These are phyloP conservation scores for Leptopilina clavipes DNA, from an alignment of 1,140 invertebrate genomes.

Conservation along the genomic window DNA sequence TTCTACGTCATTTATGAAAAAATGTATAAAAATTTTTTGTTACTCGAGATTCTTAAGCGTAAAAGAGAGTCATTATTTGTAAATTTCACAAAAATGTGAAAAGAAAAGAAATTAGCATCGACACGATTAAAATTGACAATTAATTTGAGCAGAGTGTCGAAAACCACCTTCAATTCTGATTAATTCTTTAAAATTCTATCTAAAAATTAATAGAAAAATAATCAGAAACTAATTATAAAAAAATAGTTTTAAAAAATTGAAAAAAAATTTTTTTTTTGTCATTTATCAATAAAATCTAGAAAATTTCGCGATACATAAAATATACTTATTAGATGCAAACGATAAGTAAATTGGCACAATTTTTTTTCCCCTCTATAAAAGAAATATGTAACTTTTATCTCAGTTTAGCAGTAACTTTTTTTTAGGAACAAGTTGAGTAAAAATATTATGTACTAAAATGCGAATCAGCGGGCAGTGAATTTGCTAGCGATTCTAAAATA, in stretches of 20 bases:
- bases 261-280: constrained; percentile 38
- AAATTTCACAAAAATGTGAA: neutral
- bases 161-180: neutral
- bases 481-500: constrained; percentile 47
- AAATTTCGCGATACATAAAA: constrained; percentile 39
- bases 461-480: neutral
- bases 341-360: constrained; percentile 52
- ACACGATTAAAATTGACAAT: neutral
- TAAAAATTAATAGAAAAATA: too few species aligned
- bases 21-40: constrained; percentile 35
- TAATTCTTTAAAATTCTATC: too few species aligned
- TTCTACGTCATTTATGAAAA: constrained; percentile 33
- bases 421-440: constrained; percentile 58
- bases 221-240: too few species aligned
- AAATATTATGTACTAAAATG: constrained; percentile 51
- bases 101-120: neutral
- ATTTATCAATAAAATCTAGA: constrained; percentile 31
- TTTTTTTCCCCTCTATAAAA: neutral
- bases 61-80: neutral
- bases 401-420: constrained; percentile 42
- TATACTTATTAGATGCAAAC: constrained; percentile 42
- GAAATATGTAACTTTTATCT: constrained; percentile 31
- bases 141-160: constrained; percentile 24
- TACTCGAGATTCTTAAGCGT: constrained; percentile 23
- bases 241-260: neutral